Evolutionary conservation across 2,797 vertebrate species (phyloP), one percentile per base, ranked within the genome.

Genomic region (Rhinoraja longicauda): DNA sequence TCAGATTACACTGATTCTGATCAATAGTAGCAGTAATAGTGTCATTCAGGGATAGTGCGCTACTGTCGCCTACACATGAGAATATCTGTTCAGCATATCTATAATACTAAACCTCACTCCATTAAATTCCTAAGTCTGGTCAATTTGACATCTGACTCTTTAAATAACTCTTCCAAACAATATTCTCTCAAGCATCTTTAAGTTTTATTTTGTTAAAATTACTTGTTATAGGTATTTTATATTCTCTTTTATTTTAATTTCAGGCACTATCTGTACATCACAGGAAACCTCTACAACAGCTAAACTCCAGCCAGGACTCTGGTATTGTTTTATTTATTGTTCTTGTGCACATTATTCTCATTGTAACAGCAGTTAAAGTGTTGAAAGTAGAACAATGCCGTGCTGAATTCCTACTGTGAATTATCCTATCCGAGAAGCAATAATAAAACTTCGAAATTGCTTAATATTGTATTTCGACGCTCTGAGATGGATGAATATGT

Each of bases 201-300:
- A 32, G 57, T 17, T 62, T n/a, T 86, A 1, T n/a, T 88, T 0
- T 67, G 39, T 88, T 64, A 67, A 62, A 64, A 19, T 67, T 36
- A 62, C 1, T 36, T 2, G 15, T 13, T 84, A 57, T n/a, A n/a
- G 26, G 29, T 9, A 17, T 13, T 67, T 67, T 88, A n/a, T 88
- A 4, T 21, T 86, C 59, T 62, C 8, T 84, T n/a, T 82, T 88
- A 36, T 73, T 92, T 73, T 92, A n/a, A 92, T 53, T 92, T 75
- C 90, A 92, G 90, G 57, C 39, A n/a, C 24, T 57, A 73, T 53
- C 70, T 75, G 24, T 13, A 75, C 90, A 73, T 1, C 57, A 75
- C 45, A 57, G 90, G 26, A 92, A 73, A 57, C 13, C 70, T 75
- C 17, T 92, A 73, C 90, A 75, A 92, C 70, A 75, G 90, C 70